These are phyloP conservation scores for Panulirus ornatus DNA, from an alignment of 1,140 invertebrate species.

Conservation along the genomic window DNA sequence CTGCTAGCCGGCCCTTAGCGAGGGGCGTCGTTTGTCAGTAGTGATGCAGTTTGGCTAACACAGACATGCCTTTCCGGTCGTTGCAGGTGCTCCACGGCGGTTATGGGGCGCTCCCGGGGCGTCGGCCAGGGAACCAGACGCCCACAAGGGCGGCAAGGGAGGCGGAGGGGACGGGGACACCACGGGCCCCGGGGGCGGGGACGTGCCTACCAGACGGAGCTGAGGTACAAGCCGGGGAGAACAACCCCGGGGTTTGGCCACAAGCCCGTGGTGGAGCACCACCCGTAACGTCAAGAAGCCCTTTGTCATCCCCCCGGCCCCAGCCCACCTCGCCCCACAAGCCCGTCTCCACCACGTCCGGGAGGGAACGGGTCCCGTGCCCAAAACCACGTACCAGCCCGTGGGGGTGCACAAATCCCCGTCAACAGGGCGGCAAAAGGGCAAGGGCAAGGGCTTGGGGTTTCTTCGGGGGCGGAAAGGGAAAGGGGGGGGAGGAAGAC, in stretches of 20 bases:
- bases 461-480: no score
- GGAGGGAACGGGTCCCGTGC: constrained; percentile 58
- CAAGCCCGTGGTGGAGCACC: constrained; percentile 40
- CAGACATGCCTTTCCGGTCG: no score
- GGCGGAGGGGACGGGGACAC: not conserved
- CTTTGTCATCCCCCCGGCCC: constrained; percentile 15
- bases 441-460: not conserved
- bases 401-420: constrained; percentile 52
- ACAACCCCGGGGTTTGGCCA: constrained; percentile 40
- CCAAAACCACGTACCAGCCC: constrained; percentile 45
- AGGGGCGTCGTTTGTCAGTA: no score
- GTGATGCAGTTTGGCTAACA: no score
- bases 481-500: not conserved
- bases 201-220: constrained; percentile 22
- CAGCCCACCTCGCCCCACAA: constrained; percentile 22
- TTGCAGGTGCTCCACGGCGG: not conserved
- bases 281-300: constrained; percentile 44
- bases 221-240: constrained; percentile 31
- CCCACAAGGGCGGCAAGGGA: constrained; percentile 6
- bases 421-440: constrained; percentile 4
- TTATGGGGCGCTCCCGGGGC: not conserved
- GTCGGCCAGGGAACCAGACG: not conserved
- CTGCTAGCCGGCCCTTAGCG: no score
- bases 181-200: not conserved
- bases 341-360: constrained; percentile 47